Conservation (phyloP, 2,797 vertebrate genomes). For the Cryptoprocta ferox region DNA sequence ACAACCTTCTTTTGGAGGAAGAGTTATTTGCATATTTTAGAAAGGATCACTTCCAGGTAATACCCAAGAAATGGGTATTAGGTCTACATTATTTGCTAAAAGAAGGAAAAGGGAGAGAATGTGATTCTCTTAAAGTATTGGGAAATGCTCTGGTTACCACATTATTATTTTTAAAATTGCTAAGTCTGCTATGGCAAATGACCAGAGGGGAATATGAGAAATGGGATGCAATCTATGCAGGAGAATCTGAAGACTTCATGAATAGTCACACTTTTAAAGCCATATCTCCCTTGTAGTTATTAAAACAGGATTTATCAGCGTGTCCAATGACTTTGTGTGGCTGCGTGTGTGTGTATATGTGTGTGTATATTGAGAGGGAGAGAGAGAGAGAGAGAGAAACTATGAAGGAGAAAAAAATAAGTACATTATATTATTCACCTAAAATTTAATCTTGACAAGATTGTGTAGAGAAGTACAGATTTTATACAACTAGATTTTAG, state of each 20-base stretch:
- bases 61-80: not conserved
- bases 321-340: not conserved
- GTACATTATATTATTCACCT: not conserved
- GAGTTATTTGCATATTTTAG: slow-evolving; percentile 28
- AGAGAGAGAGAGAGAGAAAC: not conserved
- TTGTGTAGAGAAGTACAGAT: not conserved
- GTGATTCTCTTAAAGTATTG: not conserved
- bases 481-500: slow-evolving; percentile 1
- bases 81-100: slow-evolving; percentile 30
- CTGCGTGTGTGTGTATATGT: not conserved
- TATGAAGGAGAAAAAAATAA: not conserved
- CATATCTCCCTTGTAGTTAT: not conserved
- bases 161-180: slow-evolving; percentile 28
- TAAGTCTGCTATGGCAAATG: not conserved
- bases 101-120: not conserved
- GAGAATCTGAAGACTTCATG: not conserved
- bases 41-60: not conserved
- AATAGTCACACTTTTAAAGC: not conserved
- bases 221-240: not conserved
- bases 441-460: not conserved
- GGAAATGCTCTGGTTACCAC: not conserved
- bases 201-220: not conserved
- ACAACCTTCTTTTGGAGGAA: not conserved
- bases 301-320: not conserved
- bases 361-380: not conserved